Evolutionary conservation across 2,888 invertebrate genomes (phyloP).

Genomic region (Nomada ruficornis): DNA sequence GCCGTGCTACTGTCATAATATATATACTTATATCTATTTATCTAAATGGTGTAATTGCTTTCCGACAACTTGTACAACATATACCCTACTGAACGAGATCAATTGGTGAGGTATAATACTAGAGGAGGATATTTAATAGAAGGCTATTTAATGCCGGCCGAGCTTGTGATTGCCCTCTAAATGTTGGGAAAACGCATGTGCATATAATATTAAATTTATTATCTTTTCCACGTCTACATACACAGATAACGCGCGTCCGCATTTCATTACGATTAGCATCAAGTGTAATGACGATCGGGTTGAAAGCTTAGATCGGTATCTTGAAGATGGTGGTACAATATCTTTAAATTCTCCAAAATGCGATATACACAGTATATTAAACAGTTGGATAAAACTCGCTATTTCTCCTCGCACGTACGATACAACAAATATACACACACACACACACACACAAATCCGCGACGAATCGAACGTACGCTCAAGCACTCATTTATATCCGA

Average conservation of each 20-base stretch:
- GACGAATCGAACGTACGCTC: not conserved
- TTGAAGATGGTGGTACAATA: conserved; percentile 40
- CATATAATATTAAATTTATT: conserved; percentile 74
- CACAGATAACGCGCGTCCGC: conserved; percentile 71
- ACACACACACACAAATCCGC: conserved; percentile 4
- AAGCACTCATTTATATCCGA: conserved; percentile 13
- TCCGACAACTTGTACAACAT: not conserved
- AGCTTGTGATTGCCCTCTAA: not conserved
- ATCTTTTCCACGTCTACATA: conserved; percentile 74
- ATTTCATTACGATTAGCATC: conserved; percentile 68
- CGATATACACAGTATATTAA: conserved; percentile 49
- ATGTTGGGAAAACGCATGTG: not conserved
- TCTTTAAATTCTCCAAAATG: conserved; percentile 23
- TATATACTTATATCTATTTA: conserved; percentile 26
- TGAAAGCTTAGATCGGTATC: conserved; percentile 61
- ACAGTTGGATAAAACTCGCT: conserved; percentile 35
- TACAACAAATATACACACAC: not conserved
- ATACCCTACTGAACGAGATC: too few species aligned
- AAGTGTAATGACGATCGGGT: conserved; percentile 65
- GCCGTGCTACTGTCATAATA: not conserved
- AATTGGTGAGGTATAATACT: too few species aligned
- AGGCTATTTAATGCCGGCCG: not conserved
- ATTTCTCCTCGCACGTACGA: conserved; percentile 4
- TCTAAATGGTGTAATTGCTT: conserved; percentile 1
- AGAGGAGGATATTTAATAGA: not conserved